These are phyloP conservation scores for Salvelinus alpinus DNA, from an alignment of 2,113 vertebrate genomes.

Conservation along the genomic window DNA sequence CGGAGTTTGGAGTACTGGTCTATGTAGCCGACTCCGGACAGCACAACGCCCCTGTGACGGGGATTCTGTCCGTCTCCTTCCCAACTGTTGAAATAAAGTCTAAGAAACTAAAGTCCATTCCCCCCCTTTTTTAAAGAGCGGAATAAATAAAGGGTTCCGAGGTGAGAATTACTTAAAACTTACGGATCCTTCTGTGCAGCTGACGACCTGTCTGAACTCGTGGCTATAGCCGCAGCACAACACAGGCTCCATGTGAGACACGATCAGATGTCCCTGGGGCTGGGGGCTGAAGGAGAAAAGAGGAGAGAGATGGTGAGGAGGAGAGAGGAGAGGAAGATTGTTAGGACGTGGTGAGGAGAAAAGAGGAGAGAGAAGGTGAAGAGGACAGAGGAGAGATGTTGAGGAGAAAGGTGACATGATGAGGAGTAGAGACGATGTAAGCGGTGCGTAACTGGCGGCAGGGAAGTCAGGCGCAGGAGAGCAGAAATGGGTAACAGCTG, in stretches of 20 bases:
- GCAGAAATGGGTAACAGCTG: too few relatives aligned
- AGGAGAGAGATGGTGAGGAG: conserved; percentile 12
- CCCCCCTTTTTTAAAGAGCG: too few relatives aligned
- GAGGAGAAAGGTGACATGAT: not conserved
- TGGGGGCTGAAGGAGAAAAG: conserved; percentile 48
- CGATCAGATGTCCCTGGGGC: conserved; percentile 45
- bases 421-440: not conserved
- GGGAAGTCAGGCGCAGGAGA: too few relatives aligned
- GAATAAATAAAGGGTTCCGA: too few relatives aligned
- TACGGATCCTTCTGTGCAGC: conserved; percentile 79
- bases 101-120: too few relatives aligned
- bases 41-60: too few relatives aligned
- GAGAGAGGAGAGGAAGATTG: not conserved
- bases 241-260: conserved; percentile 48
- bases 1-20: too few relatives aligned
- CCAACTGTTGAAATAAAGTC: too few relatives aligned
- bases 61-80: too few relatives aligned
- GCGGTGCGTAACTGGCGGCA: too few relatives aligned
- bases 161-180: conserved; percentile 46
- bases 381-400: not conserved
- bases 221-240: too few relatives aligned
- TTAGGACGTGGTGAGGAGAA: not conserved
- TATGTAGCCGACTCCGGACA: too few relatives aligned
- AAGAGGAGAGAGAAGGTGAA: not conserved
- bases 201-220: conserved; percentile 31